A percentile compares a stretch with the other conserved stretches of the same genome.
phyloP scores from a whole-genome alignment of 2,113 vertebrate genomes.

The Sciurus niger region DNA sequence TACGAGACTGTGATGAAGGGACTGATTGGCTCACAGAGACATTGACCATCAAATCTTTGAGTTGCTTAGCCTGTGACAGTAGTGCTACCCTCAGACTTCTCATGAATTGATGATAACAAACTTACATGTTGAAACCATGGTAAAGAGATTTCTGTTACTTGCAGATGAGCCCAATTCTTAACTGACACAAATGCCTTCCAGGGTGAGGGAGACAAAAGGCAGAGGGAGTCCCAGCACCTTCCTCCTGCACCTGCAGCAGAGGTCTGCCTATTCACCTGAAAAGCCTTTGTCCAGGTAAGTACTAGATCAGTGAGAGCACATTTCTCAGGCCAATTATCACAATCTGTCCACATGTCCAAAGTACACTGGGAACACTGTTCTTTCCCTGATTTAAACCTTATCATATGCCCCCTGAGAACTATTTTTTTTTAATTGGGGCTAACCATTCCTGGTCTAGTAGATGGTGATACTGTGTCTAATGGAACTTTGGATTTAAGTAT shows the following conservation, averaged over 20 bases:
- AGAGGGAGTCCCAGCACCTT: not conserved
- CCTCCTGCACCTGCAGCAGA: not conserved
- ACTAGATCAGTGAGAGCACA: not conserved
- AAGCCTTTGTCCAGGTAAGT: not conserved
- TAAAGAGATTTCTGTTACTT: not conserved
- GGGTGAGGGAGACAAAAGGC: not conserved
- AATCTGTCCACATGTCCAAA: not conserved
- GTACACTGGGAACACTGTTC: not conserved
- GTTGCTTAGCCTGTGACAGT: not conserved
- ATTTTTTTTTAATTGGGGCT: conserved; percentile 18
- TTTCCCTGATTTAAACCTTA: not conserved
- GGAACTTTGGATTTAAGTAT: not conserved
- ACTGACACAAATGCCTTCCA: not conserved
- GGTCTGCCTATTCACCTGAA: not conserved
- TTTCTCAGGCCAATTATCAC: not conserved
- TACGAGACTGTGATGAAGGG: not conserved
- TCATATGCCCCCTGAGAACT: not conserved
- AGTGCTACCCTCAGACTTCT: not conserved
- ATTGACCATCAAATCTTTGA: not conserved
- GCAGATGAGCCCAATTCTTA: not conserved
- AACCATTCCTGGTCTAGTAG: not conserved
- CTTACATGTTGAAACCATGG: not conserved
- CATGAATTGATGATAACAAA: not conserved
- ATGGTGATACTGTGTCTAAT: not conserved
- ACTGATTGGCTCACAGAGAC: not conserved